phyloP scores from a whole-genome alignment of 2,888 invertebrate species.

The Diaphora mendica region DNA sequence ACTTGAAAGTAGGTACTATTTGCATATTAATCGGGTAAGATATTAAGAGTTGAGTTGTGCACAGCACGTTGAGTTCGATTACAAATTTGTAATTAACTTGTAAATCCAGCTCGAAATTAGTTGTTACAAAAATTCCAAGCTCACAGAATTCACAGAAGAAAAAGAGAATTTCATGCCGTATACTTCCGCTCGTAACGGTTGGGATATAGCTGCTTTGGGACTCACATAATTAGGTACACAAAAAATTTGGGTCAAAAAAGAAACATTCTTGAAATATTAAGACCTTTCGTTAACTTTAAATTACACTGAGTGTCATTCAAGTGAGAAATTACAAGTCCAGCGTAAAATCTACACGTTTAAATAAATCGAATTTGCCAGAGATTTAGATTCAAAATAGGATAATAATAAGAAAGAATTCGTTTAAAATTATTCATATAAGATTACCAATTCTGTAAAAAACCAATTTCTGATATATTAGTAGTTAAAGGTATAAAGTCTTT shows the following conservation, averaged over 20 bases:
- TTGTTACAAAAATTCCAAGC: not conserved
- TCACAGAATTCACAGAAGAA: not conserved
- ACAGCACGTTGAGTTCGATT: not conserved
- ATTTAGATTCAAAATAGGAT: not conserved
- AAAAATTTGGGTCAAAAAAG: conserved; percentile 2
- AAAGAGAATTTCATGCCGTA: not conserved
- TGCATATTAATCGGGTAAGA: no score
- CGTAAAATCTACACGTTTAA: conserved; percentile 9
- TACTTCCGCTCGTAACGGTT: not conserved
- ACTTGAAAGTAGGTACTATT: no score
- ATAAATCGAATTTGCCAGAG: not conserved
- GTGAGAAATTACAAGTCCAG: conserved; percentile 5
- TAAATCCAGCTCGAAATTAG: not conserved
- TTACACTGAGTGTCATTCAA: not conserved
- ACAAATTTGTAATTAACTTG: not conserved
- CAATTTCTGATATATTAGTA: not conserved
- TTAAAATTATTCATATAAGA: not conserved
- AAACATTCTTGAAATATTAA: conserved; percentile 4
- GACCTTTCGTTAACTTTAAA: conserved; percentile 4
- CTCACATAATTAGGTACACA: not conserved
- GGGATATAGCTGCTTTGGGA: not conserved
- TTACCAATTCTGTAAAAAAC: not conserved
- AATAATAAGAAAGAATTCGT: not conserved
- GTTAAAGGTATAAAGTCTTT: not conserved
- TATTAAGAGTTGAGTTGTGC: no score